Conservation (phyloP, 2,797 vertebrate genomes). For the Halcyon badia region DNA sequence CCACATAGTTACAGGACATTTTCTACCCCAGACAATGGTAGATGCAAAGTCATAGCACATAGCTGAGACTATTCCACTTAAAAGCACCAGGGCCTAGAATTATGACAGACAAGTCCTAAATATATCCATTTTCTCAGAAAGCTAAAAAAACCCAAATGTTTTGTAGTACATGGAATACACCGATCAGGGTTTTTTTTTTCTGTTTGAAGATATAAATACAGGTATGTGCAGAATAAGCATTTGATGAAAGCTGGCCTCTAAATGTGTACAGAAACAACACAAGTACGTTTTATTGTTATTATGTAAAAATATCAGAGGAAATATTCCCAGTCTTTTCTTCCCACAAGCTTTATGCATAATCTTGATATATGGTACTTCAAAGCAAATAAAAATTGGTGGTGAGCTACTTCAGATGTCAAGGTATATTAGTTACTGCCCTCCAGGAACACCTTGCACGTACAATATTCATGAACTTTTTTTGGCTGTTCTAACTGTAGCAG, state of each 20-base stretch:
- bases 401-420: not conserved
- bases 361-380: not conserved
- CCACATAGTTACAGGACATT: not conserved
- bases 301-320: not conserved
- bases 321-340: not conserved
- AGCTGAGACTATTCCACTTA: not conserved
- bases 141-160: not conserved
- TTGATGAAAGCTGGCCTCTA: not conserved
- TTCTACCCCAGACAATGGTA: not conserved
- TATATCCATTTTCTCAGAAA: not conserved
- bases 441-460: not conserved
- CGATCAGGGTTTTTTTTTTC: not conserved
- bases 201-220: not conserved
- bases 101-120: not conserved
- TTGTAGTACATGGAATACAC: not conserved
- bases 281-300: not conserved
- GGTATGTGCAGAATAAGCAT: not conserved
- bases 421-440: not conserved
- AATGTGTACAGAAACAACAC: not conserved
- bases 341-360: not conserved
- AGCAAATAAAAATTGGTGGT: not conserved
- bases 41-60: not conserved
- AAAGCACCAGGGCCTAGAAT: not conserved
- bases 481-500: not conserved
- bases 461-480: not conserved